These are phyloP conservation scores for Cabera pusaria DNA, from an alignment of 2,888 invertebrate genomes.

Conservation along the genomic window DNA sequence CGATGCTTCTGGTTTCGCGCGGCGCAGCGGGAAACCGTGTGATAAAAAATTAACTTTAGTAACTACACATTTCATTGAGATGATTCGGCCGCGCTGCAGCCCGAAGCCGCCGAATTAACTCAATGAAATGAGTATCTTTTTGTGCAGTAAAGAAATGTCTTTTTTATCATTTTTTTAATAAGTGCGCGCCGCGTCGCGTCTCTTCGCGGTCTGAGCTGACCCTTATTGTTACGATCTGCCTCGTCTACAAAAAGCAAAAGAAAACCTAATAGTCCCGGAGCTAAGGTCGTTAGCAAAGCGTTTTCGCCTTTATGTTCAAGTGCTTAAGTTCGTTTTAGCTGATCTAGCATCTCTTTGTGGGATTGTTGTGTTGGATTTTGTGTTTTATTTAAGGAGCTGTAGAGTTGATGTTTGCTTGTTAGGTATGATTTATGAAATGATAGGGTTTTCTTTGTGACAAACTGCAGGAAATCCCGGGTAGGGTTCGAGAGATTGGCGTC, in stretches of 20 bases:
- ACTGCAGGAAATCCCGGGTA: constrained; percentile 48
- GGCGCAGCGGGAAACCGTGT: too few species aligned
- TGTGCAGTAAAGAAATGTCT: too few species aligned
- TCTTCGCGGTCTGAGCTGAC: constrained; percentile 12
- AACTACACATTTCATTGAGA: too few species aligned
- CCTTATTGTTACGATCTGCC: constrained; percentile 30
- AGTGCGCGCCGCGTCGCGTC: too few species aligned
- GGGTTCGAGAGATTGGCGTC: constrained; percentile 28
- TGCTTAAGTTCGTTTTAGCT: constrained; percentile 16
- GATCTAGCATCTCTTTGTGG: constrained; percentile 5
- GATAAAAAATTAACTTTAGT: too few species aligned
- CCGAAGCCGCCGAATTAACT: too few species aligned
- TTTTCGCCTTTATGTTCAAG: constrained; percentile 7
- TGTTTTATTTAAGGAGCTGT: constrained; percentile 22
- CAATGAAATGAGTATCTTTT: too few species aligned
- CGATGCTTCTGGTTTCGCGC: too few species aligned
- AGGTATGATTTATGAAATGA: constrained; percentile 28
- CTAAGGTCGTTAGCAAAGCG: constrained; percentile 11
- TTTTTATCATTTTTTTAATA: too few species aligned
- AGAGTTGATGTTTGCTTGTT: constrained; percentile 29
- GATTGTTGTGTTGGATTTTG: constrained; percentile 16
- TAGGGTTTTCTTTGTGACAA: constrained; percentile 48
- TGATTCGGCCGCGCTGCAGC: too few species aligned
- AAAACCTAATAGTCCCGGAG: constrained; percentile 13
- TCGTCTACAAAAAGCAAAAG: constrained; percentile 20